Evolutionary conservation across 1,140 invertebrate genomes (phyloP).

Genomic region (Oscheius sp.): DNA sequence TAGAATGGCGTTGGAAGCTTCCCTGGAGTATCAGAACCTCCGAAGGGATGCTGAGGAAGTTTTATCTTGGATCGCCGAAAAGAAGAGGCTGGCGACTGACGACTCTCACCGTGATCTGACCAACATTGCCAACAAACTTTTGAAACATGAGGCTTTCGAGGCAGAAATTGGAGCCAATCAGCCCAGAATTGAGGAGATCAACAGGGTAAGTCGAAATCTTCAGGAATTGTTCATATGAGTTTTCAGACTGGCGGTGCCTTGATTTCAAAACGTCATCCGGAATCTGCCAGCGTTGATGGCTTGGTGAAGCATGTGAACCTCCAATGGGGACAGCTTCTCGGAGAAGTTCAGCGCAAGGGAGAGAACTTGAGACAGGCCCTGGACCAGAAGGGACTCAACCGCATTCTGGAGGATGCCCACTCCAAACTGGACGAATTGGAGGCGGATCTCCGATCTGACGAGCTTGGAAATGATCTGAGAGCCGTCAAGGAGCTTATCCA

Average conservation of each 20-base stretch:
- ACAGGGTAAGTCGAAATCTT: no score
- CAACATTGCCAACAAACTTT: constrained; percentile 86
- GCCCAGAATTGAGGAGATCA: constrained; percentile 78
- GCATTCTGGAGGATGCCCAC: constrained; percentile 72
- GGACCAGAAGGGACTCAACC: constrained; percentile 68
- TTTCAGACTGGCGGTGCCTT: constrained; percentile 71
- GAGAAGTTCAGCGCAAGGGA: constrained; percentile 74
- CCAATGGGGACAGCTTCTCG: constrained; percentile 34
- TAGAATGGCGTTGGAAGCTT: constrained; percentile 73
- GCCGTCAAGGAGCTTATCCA: constrained; percentile 83
- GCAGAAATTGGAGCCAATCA: constrained; percentile 87
- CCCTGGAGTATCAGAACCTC: constrained; percentile 79
- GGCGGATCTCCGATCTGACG: constrained; percentile 72
- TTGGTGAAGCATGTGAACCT: constrained; percentile 65
- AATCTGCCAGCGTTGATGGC: constrained; percentile 70
- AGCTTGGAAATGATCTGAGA: constrained; percentile 74
- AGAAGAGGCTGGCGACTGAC: constrained; percentile 74
- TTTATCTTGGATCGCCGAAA: constrained; percentile 83
- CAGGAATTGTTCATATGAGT: no score
- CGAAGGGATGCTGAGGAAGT: constrained; percentile 83
- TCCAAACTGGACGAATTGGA: constrained; percentile 73
- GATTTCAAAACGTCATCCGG: constrained; percentile 72
- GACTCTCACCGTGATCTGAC: constrained; percentile 86
- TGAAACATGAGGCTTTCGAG: constrained; percentile 96
- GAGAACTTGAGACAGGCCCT: constrained; percentile 75